These are phyloP conservation scores for Rallus limicola DNA, from an alignment of 2,113 vertebrate genomes.

Conservation along the genomic window DNA sequence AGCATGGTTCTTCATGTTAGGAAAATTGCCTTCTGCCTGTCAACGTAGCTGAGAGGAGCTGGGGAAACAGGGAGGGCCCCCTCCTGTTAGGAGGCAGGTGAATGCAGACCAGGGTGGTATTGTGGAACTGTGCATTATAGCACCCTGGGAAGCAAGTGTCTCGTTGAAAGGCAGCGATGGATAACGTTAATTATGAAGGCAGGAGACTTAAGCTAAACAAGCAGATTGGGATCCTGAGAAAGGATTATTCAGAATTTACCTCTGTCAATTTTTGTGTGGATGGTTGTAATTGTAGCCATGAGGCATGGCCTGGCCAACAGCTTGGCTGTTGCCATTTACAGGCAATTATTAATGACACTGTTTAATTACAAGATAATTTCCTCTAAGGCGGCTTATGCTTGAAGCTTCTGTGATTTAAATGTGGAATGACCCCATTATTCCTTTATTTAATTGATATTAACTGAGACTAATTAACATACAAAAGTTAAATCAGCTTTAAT, in stretches of 20 bases:
- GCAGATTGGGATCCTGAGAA: not conserved
- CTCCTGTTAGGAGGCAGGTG: slow-evolving; percentile 27
- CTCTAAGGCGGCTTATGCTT: slow-evolving; percentile 5
- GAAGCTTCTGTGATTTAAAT: slow-evolving; percentile 52
- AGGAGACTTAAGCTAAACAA: not conserved
- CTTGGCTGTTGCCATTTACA: slow-evolving; percentile 3
- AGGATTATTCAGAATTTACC: not conserved
- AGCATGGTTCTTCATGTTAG: not conserved
- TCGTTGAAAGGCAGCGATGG: not conserved
- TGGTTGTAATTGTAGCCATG: not conserved
- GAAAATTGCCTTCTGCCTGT: not conserved
- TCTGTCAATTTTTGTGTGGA: not conserved
- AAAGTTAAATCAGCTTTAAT: slow-evolving; percentile 25
- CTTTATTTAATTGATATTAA: slow-evolving; percentile 37
- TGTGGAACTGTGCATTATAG: not conserved
- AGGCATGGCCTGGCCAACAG: not conserved
- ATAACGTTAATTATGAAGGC: not conserved
- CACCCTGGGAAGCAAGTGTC: not conserved
- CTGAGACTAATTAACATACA: slow-evolving; percentile 31
- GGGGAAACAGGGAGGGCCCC: not conserved
- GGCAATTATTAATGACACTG: slow-evolving; percentile 31
- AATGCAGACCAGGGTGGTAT: not conserved
- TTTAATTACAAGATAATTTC: slow-evolving; percentile 37
- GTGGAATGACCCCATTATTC: slow-evolving; percentile 26
- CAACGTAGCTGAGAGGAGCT: not conserved